Evolutionary conservation across 2,797 vertebrate species (phyloP).

Genomic region (Chelon labrosus): DNA sequence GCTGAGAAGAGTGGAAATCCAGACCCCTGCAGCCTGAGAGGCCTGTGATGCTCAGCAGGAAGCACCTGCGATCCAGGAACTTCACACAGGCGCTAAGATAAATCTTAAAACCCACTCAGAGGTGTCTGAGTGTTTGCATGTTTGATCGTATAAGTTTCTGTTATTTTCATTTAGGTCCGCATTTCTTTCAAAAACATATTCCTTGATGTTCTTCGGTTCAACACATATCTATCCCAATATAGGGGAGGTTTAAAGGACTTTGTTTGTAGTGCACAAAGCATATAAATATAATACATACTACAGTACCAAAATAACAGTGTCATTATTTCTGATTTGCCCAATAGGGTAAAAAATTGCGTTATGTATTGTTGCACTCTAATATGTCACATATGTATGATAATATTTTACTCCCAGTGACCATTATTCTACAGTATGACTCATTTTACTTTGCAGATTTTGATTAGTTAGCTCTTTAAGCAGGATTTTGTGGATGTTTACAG

Average conservation of each 20-base stretch:
- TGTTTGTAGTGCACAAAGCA: too few relatives aligned
- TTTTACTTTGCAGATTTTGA: background rate
- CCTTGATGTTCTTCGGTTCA: background rate
- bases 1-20: constrained; percentile 64
- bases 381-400: too few relatives aligned
- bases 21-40: constrained; percentile 57
- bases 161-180: background rate
- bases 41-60: constrained; percentile 59
- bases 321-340: too few relatives aligned
- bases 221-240: background rate
- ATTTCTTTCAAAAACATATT: background rate
- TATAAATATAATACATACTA: too few relatives aligned
- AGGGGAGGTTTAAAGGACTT: background rate
- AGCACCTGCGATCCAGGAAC: constrained; percentile 64
- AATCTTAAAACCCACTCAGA: constrained; percentile 31
- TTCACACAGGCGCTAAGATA: constrained; percentile 32
- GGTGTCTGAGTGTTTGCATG: constrained; percentile 1
- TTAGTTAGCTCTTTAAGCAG: too few relatives aligned
- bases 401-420: too few relatives aligned
- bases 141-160: background rate
- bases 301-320: too few relatives aligned
- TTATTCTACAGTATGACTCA: too few relatives aligned
- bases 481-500: too few relatives aligned
- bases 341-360: too few relatives aligned
- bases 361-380: too few relatives aligned